Evolutionary conservation across 2,888 invertebrate genomes (phyloP).

Genomic region (Elysia crispata): DNA sequence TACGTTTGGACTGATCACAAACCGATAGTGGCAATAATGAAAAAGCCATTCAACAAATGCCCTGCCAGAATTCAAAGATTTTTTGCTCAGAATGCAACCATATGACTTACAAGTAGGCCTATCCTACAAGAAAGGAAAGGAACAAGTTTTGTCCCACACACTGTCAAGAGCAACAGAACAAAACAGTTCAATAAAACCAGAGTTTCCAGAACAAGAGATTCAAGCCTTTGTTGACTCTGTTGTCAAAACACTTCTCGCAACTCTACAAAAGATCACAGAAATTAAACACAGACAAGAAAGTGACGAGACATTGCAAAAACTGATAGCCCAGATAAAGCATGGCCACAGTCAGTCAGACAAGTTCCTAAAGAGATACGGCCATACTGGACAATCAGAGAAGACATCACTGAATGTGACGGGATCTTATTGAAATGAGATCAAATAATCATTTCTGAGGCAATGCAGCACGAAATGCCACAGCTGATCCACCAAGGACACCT

Average conservation of each 20-base stretch:
- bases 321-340: background rate
- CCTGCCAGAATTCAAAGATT: constrained; percentile 45
- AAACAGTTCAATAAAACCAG: background rate
- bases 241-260: background rate
- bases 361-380: background rate
- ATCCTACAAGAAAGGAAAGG: background rate
- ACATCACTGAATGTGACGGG: background rate
- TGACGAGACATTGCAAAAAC: background rate
- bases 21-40: constrained; percentile 38
- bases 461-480: background rate
- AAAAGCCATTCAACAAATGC: constrained; percentile 40
- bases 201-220: background rate
- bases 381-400: background rate
- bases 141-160: background rate
- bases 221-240: background rate
- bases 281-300: background rate
- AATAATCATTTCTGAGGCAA: background rate
- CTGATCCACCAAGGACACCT: background rate
- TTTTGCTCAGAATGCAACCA: constrained; percentile 41
- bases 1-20: constrained; percentile 47
- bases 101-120: constrained; percentile 46
- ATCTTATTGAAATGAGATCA: background rate
- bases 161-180: background rate
- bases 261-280: background rate
- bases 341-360: background rate